Conservation (phyloP, 2,113 vertebrate species). For the Leucoraja erinaceus region DNA sequence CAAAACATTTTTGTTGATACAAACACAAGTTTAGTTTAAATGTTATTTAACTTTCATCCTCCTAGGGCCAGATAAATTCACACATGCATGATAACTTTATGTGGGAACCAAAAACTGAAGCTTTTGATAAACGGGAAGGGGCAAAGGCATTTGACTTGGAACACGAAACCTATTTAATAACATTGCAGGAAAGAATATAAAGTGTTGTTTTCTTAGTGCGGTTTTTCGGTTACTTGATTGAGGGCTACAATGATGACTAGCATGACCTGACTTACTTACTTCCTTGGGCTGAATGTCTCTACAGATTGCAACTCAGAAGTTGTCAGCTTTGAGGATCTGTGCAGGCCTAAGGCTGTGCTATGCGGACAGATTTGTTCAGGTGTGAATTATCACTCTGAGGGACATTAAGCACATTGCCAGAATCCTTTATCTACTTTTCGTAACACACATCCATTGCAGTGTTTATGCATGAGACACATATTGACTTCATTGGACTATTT, state of each 20-base stretch:
- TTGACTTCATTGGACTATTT: constrained; percentile 5
- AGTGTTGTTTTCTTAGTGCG: constrained; percentile 24
- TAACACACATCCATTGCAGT: constrained; percentile 31
- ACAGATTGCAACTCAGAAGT: background rate
- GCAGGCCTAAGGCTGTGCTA: constrained; percentile 12
- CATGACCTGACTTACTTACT: background rate
- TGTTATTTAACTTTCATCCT: constrained; percentile 48
- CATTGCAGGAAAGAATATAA: constrained; percentile 39
- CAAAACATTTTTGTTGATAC: constrained; percentile 60
- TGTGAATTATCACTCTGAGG: constrained; percentile 42
- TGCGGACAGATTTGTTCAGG: constrained; percentile 49
- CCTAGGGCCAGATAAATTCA: constrained; percentile 42
- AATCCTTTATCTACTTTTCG: constrained; percentile 38
- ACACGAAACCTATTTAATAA: constrained; percentile 43
- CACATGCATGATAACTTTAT: constrained; percentile 43
- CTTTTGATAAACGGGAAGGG: constrained; percentile 44
- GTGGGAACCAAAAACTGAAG: constrained; percentile 37
- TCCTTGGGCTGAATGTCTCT: constrained; percentile 20
- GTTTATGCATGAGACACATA: background rate
- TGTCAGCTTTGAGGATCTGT: background rate
- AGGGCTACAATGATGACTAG: background rate
- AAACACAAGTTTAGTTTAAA: constrained; percentile 45
- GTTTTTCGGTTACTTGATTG: constrained; percentile 17
- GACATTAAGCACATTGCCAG: constrained; percentile 27
- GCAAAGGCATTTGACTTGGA: constrained; percentile 43